A percentile compares a stretch with the other conserved stretches of the same genome.
phyloP scores from a whole-genome alignment of 2,888 invertebrate species.

The Macrophya alboannulata region DNA sequence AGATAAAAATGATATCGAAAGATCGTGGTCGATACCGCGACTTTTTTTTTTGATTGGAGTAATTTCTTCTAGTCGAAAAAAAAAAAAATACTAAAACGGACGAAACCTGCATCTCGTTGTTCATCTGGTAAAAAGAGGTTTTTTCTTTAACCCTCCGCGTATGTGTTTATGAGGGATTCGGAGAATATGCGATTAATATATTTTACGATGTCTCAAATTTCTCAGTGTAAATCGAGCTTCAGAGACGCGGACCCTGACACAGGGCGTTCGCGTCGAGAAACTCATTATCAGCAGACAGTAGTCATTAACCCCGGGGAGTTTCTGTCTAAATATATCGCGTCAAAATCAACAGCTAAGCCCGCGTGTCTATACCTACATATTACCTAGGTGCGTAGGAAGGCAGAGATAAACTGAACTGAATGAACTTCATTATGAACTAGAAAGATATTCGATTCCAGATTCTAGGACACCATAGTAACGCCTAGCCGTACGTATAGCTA shows the following conservation, averaged over 20 bases:
- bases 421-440: slow-evolving; percentile 29
- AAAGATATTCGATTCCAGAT: slow-evolving; percentile 8
- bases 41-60: no score
- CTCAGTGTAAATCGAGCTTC: slow-evolving; percentile 26
- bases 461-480: slow-evolving; percentile 35
- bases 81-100: neutral
- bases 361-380: slow-evolving; percentile 46
- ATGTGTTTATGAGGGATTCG: slow-evolving; percentile 3
- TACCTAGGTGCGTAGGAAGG: slow-evolving; percentile 47
- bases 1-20: no score
- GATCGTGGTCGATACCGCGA: no score
- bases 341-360: slow-evolving; percentile 53
- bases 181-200: slow-evolving; percentile 6
- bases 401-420: slow-evolving; percentile 17
- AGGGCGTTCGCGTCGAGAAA: slow-evolving; percentile 44
- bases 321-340: slow-evolving; percentile 56
- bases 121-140: neutral
- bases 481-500: neutral
- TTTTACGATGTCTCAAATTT: slow-evolving; percentile 25
- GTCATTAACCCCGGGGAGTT: slow-evolving; percentile 58
- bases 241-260: slow-evolving; percentile 38
- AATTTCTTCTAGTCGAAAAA: no score
- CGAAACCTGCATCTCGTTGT: neutral
- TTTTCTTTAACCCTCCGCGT: neutral
- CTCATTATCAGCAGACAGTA: slow-evolving; percentile 57